phyloP scores from a whole-genome alignment of 2,888 invertebrate species.

The Nomada hirtipes region DNA sequence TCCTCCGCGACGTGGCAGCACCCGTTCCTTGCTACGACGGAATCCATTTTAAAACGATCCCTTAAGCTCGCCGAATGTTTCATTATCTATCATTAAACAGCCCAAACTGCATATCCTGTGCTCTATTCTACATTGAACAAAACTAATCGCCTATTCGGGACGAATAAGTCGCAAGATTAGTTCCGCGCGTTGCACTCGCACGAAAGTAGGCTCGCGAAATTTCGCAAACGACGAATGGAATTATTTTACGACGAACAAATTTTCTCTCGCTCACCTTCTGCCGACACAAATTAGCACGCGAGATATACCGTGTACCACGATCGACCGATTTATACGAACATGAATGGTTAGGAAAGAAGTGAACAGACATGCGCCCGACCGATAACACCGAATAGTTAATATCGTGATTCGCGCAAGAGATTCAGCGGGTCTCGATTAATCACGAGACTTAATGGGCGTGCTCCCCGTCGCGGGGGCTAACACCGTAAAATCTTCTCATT shows the following conservation, averaged over 20 bases:
- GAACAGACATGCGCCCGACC: constrained; percentile 45
- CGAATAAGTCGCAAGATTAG: no score
- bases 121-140: not conserved
- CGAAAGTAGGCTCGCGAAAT: not conserved
- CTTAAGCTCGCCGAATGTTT: constrained; percentile 12
- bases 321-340: not conserved
- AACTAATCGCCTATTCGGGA: not conserved
- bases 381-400: constrained; percentile 74
- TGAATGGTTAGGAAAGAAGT: not conserved
- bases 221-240: no score
- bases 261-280: no score
- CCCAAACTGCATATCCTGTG: not conserved
- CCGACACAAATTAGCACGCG: no score
- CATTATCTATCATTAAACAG: not conserved
- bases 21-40: constrained; percentile 71
- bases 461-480: constrained; percentile 20
- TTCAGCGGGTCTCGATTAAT: constrained; percentile 77
- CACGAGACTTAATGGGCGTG: constrained; percentile 66
- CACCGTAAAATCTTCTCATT: constrained; percentile 49
- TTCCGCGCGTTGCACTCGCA: no score
- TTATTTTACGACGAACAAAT: no score
- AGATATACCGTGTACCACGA: no score
- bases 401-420: constrained; percentile 75
- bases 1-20: constrained; percentile 83
- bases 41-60: constrained; percentile 49